Percentiles rank a stretch among this genome's conserved stretches.
Conservation (phyloP, 2,113 vertebrate species). For the Poeciliopsis retropinna region DNA sequence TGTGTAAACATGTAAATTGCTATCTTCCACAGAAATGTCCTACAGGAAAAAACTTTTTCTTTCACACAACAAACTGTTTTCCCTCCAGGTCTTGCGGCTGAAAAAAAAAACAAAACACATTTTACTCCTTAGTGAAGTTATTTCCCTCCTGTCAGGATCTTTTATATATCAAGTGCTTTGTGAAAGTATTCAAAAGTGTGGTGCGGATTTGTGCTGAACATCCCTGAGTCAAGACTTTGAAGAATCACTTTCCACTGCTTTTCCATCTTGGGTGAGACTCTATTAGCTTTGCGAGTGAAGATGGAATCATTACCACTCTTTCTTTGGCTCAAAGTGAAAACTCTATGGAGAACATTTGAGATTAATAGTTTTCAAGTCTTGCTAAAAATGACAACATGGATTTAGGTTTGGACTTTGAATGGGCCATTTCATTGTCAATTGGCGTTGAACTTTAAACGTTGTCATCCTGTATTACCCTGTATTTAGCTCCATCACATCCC, state of each 20-base stretch:
- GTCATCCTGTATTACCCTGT: no score
- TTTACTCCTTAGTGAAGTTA: conserved; percentile 36
- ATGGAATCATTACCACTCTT: background rate
- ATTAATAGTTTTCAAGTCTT: background rate
- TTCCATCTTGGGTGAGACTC: no score
- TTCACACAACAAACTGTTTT: conserved; percentile 48
- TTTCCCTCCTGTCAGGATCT: conserved; percentile 30
- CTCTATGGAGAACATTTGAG: background rate
- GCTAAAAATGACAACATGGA: background rate
- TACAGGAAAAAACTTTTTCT: conserved; percentile 32
- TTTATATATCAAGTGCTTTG: conserved; percentile 15
- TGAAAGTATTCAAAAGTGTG: background rate
- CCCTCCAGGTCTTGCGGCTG: conserved; percentile 37
- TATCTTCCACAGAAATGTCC: conserved; percentile 50
- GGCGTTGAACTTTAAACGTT: background rate
- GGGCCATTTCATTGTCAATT: background rate
- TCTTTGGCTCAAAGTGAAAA: background rate
- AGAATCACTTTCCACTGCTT: no score
- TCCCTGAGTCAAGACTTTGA: no score
- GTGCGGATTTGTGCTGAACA: background rate
- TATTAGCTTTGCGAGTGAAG: background rate
- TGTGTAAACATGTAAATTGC: conserved; percentile 40
- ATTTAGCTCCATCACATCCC: no score
- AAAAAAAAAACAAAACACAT: conserved; percentile 1
- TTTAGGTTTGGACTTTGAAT: background rate